These are phyloP conservation scores for Hypena proboscidalis DNA, from an alignment of 2,888 invertebrate genomes.

Conservation along the genomic window DNA sequence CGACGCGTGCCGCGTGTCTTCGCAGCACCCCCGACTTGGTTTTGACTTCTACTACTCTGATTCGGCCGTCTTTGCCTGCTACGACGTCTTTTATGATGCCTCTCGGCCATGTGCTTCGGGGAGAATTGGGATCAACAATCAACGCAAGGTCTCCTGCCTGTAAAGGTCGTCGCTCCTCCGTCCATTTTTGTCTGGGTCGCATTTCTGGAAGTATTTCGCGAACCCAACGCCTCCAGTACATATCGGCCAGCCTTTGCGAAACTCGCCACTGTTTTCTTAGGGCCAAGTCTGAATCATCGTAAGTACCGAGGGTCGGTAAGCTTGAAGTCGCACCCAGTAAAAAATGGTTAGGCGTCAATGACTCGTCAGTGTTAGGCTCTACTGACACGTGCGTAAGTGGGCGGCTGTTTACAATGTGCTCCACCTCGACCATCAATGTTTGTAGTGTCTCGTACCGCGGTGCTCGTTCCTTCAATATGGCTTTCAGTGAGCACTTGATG, in stretches of 20 bases:
- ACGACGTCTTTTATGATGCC: no score
- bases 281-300: constrained; percentile 10
- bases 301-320: constrained; percentile 6
- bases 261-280: constrained; percentile 22
- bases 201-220: constrained; percentile 23
- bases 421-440: constrained; percentile 21
- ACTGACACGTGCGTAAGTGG: no score
- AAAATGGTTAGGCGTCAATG: constrained; percentile 42
- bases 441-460: constrained; percentile 20
- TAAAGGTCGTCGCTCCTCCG: constrained; percentile 2
- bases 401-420: constrained; percentile 23
- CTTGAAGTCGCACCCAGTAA: constrained; percentile 27
- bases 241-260: constrained; percentile 19
- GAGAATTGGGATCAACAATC: no score
- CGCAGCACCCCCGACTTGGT: no score
- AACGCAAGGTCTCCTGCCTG: constrained; percentile 14
- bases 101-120: no score
- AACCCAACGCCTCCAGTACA: constrained; percentile 25
- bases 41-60: no score
- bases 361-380: constrained; percentile 5
- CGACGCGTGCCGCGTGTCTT: no score
- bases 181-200: constrained; percentile 12
- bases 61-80: no score
- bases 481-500: constrained; percentile 25
- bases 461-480: constrained; percentile 25